These are phyloP conservation scores for Halcyon leucocephala DNA, from an alignment of 2,797 vertebrate genomes.

Conservation along the genomic window DNA sequence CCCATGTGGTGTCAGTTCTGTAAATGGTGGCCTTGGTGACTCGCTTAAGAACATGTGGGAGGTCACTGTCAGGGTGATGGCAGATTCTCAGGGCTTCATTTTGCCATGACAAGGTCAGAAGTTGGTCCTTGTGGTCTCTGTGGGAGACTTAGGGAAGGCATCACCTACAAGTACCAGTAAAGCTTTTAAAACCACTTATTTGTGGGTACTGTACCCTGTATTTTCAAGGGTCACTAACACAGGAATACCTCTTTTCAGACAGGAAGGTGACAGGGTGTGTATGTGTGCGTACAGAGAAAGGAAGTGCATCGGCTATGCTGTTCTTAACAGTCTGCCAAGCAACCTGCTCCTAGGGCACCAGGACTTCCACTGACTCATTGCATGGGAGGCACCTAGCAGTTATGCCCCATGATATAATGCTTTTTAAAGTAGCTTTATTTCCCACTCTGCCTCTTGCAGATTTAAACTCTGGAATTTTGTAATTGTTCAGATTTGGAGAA, in stretches of 20 bases:
- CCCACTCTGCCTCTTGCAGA: not conserved
- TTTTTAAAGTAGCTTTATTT: not conserved
- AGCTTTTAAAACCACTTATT: not conserved
- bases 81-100: not conserved
- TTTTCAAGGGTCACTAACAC: not conserved
- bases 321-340: not conserved
- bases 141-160: not conserved
- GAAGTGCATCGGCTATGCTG: not conserved
- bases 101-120: not conserved
- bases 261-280: not conserved
- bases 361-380: not conserved
- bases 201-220: not conserved
- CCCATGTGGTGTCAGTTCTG: not conserved
- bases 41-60: rapidly evolving
- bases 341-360: not conserved
- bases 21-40: not conserved
- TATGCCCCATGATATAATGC: not conserved
- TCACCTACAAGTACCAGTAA: not conserved
- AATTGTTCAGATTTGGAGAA: not conserved
- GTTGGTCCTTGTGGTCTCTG: not conserved
- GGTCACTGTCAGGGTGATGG: not conserved
- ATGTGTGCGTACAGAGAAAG: not conserved
- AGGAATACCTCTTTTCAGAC: not conserved
- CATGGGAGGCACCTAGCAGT: not conserved
- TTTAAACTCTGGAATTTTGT: not conserved